Evolutionary conservation across 1,140 invertebrate genomes (phyloP).

Genomic region (Bombus superbus): DNA sequence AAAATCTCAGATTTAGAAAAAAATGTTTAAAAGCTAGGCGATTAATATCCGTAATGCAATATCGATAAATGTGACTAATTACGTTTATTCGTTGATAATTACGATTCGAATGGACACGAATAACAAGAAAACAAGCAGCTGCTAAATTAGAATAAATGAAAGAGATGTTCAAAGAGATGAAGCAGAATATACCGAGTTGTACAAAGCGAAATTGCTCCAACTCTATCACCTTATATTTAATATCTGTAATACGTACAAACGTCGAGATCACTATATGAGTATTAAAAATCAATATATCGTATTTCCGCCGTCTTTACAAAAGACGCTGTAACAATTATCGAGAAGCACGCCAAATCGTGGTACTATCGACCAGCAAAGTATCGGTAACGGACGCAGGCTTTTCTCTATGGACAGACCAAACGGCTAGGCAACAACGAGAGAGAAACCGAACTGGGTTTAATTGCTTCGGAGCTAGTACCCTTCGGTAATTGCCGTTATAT

Average conservation of each 20-base stretch:
- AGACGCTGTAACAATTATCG: slow-evolving; percentile 56
- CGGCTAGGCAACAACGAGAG: slow-evolving; percentile 16
- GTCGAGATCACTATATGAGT: too few relatives aligned
- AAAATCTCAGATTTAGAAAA: too few relatives aligned
- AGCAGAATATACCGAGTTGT: background rate
- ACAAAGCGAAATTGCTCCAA: background rate
- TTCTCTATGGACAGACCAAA: slow-evolving; percentile 48
- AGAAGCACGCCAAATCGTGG: slow-evolving; percentile 2
- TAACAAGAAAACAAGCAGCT: background rate
- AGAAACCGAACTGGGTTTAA: slow-evolving; percentile 23
- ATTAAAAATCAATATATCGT: too few relatives aligned
- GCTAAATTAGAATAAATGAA: background rate
- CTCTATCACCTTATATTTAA: background rate
- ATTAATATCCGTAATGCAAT: too few relatives aligned
- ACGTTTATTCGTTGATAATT: too few relatives aligned
- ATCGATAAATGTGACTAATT: too few relatives aligned
- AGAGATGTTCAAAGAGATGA: background rate
- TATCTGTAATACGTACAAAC: background rate
- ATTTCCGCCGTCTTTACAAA: slow-evolving; percentile 24
- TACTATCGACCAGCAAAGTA: slow-evolving; percentile 57
- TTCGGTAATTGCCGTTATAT: slow-evolving; percentile 22
- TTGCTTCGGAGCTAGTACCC: slow-evolving; percentile 21
- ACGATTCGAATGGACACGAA: background rate
- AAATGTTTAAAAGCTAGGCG: too few relatives aligned
- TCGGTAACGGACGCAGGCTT: slow-evolving; percentile 31